Base-by-base conservation (phyloP, 2,797 vertebrate genomes). In the Etheostoma perlongum region DNA sequence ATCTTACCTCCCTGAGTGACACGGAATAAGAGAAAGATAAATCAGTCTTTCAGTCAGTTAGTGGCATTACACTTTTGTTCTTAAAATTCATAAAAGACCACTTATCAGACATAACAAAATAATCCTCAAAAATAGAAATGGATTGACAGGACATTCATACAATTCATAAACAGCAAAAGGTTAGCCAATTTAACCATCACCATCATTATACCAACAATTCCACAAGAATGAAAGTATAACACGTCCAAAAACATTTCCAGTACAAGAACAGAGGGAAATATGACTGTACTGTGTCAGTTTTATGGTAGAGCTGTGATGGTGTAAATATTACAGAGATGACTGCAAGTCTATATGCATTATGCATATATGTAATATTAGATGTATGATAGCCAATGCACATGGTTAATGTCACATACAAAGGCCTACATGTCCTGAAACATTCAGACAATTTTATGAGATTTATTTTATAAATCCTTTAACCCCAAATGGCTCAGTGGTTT, bases 1-100 rank as follows among this genome's bases (percentile, higher is more conserved):
- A 99, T 99, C 93, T 99, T 99, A 33, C 98, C 98, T 64, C 98
- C 98, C 98, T 99, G 87, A 59, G 55, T 86, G 40, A 70, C 55
- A 87, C 48, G 85, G 13, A 80, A 19, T 8, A 4, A 57, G 49
- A 74, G 1, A 46, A 11, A 44, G 10, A 65, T 21, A 11, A 53
- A n/a, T 33, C 7, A 46, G 2, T 27, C 15, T 52, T 9, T 49
- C 21, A 51, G n/a, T 46, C 2, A 36, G 8, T 58, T 10, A 54
- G 18, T 42, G 58, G 18, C 36, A 47, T 40, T 40, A 40, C 36
- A 57, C 1, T 25, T 62, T 46, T 33, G 21, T 42, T 4, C n/a
- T 63, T 42, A 1, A 52, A 30, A 11, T 36, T 36, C 9, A 64
- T 12, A 40, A 60, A 40, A 42, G 10, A 46, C 2, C 2, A n/a